Evolutionary conservation across 2,113 vertebrate genomes (phyloP), one percentile per base, ranked within the genome.

Genomic region (Calyptomena viridis): DNA sequence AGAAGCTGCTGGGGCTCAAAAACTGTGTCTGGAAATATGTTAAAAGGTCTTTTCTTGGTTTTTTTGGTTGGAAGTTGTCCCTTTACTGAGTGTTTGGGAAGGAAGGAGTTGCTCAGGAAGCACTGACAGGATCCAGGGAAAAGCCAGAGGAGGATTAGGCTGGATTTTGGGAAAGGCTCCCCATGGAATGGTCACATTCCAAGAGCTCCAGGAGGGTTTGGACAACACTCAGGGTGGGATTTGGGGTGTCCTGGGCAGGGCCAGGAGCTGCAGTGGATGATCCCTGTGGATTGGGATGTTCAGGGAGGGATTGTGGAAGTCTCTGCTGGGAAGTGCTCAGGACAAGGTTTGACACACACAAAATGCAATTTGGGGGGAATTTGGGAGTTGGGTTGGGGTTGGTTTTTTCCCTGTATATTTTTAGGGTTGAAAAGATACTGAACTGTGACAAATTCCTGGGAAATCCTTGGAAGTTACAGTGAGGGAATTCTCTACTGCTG

Each of bases 11-110:
- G 67, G 2, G 40, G 63, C 9, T 30, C 46, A 25, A 23, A 20
- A 52, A 1, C 9, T 11, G 0, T 8, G 4, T 16, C 55, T 40
- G 27, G 25, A 22, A 60, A 53, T 12, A 0, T 8, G 25, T 8
- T 3, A 1, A 9, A 52, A 12, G 12, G 9, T 14, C 10, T 12
- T 28, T 22, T 15, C 30, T 17, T 53, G 53, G 7, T 62, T 69
- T 62, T 5, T 1, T 3, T n/a, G n/a, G 4, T 19, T 52, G 24
- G 80, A 6, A 8, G 22, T 14, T 10, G 25, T 31, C 22, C 58
- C 39, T n/a, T 50, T 23, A 1, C 35, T 19, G 56, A 68, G 7
- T 4, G 37, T 44, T 55, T 55, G 58, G 46, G 53, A 33, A 47
- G 72, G 91, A 58, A 37, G 59, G 60, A 78, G 40, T 2, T 27